phyloP scores from a whole-genome alignment of 2,888 invertebrate species.

The Spatulosminthurus flaviceps region DNA sequence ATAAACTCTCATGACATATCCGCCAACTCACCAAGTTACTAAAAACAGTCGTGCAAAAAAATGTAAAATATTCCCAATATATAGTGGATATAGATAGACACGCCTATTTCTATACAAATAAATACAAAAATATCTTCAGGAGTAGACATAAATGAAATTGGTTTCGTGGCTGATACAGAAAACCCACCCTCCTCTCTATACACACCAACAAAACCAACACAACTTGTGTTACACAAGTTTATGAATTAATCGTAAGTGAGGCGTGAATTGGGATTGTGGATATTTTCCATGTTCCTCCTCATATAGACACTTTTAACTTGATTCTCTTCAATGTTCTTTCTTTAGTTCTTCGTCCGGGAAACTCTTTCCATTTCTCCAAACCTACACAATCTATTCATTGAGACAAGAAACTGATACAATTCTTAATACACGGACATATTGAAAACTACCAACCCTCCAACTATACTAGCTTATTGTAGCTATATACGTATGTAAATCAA shows the following conservation, averaged over 20 bases:
- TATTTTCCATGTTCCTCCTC: not conserved
- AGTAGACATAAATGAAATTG: conserved; percentile 13
- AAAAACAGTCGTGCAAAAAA: no score
- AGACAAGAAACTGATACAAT: conserved; percentile 16
- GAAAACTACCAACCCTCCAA: not conserved
- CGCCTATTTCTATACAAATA: no score
- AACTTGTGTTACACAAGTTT: not conserved
- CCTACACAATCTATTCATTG: not conserved
- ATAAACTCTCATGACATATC: conserved; percentile 7
- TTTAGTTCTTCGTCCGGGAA: no score
- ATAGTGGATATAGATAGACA: no score
- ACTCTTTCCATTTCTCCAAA: not conserved
- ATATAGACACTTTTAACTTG: conserved; percentile 11
- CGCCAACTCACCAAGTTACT: not conserved
- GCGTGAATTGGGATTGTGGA: conserved; percentile 24
- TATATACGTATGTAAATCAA: not conserved
- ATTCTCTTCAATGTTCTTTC: not conserved
- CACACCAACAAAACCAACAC: no score
- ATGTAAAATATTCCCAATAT: no score
- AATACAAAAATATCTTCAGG: no score
- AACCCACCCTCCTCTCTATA: no score
- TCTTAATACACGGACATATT: not conserved
- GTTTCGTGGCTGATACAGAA: not conserved
- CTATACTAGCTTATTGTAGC: not conserved
- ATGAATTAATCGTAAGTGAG: conserved; percentile 30